Evolutionary conservation across 2,797 vertebrate genomes (phyloP), one percentile per base, ranked within the genome.

Genomic region (Botia kubotai): DNA sequence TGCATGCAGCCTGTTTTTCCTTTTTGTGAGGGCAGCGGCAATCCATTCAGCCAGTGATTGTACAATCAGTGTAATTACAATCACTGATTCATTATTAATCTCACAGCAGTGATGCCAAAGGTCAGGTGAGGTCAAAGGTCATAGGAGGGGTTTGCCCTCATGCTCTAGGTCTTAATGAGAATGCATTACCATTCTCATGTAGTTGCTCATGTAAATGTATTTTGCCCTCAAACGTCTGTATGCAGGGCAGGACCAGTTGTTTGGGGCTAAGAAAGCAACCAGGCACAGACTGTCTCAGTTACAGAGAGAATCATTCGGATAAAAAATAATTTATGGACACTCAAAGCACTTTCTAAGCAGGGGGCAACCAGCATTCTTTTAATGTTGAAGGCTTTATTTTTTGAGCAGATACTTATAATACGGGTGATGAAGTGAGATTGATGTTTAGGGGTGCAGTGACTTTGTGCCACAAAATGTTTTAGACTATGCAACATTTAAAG

Each of bases 71-170:
- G 65, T 63, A 57, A 23, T 62, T 55, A 73, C 85, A 83, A 87
- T 87, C 87, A 55, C 60, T 13, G 19, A 86, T 81, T 80, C 79
- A 74, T 87, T 87, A 43, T 83, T 79, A 87, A 68, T 87, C 75
- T 90, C 82, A 85, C 80, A 89, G 87, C 89, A 89, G 89, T 86
- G 86, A 91, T 89, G 92, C 91, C 90, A 92, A 93, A 93, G 88
- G 87, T 89, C 82, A 88, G 72, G 78, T 84, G 85, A 82, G 72
- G 23, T 86, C 70, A 72, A 50, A 58, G n/a, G 70, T 48, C 60
- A 46, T 60, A 57, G 13, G 23, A 65, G 10, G 8, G 6, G 17
- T 79, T 52, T 72, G 77, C 71, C 57, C 46, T 78, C 58, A 17
- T 29, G 60, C 43, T 78, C 39, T 46, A 46, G 66, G 52, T 26